Evolutionary conservation across 1,140 invertebrate genomes (phyloP), one percentile per base, ranked within the genome.

Genomic region (Procambarus virginalis): DNA sequence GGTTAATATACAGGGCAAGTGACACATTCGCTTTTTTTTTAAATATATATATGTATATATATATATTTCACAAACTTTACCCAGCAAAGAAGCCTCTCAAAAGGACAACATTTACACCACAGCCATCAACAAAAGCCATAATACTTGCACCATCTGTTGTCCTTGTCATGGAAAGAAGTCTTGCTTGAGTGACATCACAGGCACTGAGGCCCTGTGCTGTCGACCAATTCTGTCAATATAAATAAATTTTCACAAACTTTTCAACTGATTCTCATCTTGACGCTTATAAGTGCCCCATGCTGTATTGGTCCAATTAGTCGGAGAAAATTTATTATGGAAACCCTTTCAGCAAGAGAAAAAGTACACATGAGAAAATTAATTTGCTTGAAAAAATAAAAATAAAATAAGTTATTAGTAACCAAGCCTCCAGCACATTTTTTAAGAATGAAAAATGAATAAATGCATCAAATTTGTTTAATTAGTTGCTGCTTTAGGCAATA

Each of bases 171-270:
- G 76, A 34, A 79, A 68, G 85, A 68, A 78, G 85, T 68, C 58
- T 86, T 75, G 68, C 51, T n/a, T 68, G 85, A 80, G 85, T 73
- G 55, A 86, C 85, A 86, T 86, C 85, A 86, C 85, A 86, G 85
- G 85, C 85, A 86, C 85, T 80, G 60, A 79, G 85, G 85, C 85
- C 85, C 85, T 86, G 85, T 86, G 76, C 85, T 86, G 85, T 80
- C 85, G 85, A 86, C 85, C 85, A 86, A 68, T 86, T 86, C 85
- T 86, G 85, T 86, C 85, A 86, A 86, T 86, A 75, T 76, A 76
- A 86, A 64, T 22, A 85, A 85, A 76, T 75, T 77, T 76, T 77
- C 60, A n/a, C 45, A n/a, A 51, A 77, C 70, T 58, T 77, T 70
- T 85, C 55, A 75, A 58, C 84, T 14, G 46, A 22, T 80, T 80